Evolutionary conservation across 92 coral and sea anemone genomes (phyloP).

Genomic region (Parazoanthus atlanticus): DNA sequence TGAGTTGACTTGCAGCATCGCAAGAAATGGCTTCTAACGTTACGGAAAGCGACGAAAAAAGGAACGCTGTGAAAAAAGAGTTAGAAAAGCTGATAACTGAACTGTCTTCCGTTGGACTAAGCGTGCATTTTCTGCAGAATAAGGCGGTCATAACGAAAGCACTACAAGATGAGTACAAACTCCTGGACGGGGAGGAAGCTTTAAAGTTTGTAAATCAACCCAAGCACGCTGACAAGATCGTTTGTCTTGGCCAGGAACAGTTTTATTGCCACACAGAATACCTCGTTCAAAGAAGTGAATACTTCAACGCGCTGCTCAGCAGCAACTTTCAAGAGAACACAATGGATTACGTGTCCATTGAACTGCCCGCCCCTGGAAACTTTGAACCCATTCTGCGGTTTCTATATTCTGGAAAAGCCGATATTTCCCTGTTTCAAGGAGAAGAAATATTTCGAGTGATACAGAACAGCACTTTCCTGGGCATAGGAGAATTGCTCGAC

Average conservation of each 20-base stretch:
- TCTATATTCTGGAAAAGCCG: slow-evolving; percentile 82
- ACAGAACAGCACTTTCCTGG: slow-evolving; percentile 84
- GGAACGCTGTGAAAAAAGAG: slow-evolving; percentile 55
- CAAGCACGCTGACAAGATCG: slow-evolving; percentile 83
- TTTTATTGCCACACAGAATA: slow-evolving; percentile 93
- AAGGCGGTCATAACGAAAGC: slow-evolving; percentile 76
- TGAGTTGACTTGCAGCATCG: not conserved
- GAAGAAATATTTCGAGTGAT: slow-evolving; percentile 84
- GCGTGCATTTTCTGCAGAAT: slow-evolving; percentile 85
- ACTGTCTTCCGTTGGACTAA: slow-evolving; percentile 72
- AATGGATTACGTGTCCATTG: slow-evolving; percentile 82
- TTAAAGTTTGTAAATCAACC: slow-evolving; percentile 90
- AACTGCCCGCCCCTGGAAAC: slow-evolving; percentile 85
- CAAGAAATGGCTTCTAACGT: slow-evolving; percentile 21
- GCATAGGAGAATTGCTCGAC: slow-evolving; percentile 70
- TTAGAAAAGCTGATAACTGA: slow-evolving; percentile 57
- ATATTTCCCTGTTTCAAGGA: slow-evolving; percentile 70
- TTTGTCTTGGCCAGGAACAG: slow-evolving; percentile 74
- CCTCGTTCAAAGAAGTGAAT: slow-evolving; percentile 84
- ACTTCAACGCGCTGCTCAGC: slow-evolving; percentile 80
- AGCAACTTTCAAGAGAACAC: slow-evolving; percentile 79
- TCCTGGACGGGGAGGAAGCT: slow-evolving; percentile 92
- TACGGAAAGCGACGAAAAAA: slow-evolving; percentile 27
- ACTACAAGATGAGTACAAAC: slow-evolving; percentile 61
- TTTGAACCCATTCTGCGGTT: slow-evolving; percentile 82